phyloP scores from a whole-genome alignment of 2,113 vertebrate species.

The Ictalurus punctatus region DNA sequence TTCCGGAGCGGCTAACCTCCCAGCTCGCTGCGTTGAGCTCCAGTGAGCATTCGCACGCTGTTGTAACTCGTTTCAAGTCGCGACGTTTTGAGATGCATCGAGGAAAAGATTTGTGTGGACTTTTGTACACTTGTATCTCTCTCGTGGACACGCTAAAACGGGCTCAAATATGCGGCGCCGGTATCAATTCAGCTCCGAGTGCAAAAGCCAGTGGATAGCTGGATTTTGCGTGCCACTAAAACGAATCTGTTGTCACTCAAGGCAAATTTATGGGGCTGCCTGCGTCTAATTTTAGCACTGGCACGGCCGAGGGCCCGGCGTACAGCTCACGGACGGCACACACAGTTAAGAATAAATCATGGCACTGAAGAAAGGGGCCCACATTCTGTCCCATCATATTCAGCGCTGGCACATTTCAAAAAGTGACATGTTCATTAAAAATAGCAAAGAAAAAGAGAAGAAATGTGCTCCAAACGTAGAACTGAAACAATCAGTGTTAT shows the following conservation, averaged over 20 bases:
- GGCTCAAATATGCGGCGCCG: neutral
- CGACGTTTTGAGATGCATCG: neutral
- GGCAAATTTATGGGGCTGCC: conserved; percentile 60
- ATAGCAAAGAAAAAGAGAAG: neutral
- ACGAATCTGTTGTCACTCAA: conserved; percentile 70
- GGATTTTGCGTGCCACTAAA: conserved; percentile 59
- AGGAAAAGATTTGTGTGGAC: neutral
- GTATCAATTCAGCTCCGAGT: neutral
- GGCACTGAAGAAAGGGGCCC: conserved; percentile 59
- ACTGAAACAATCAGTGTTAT: conserved; percentile 24
- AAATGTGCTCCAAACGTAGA: conserved; percentile 1
- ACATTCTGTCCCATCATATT: conserved; percentile 60
- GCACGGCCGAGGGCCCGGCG: conserved; percentile 56
- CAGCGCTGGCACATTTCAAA: conserved; percentile 55
- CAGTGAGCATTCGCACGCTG: conserved; percentile 6
- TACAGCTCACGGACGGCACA: conserved; percentile 60
- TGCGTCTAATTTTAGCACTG: conserved; percentile 71
- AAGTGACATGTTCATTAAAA: conserved; percentile 39
- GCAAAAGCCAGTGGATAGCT: conserved; percentile 60
- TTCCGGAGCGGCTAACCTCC: conserved; percentile 54
- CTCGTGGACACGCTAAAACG: neutral
- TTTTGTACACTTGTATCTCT: neutral
- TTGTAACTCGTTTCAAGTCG: neutral
- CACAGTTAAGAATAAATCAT: conserved; percentile 66
- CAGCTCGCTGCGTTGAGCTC: conserved; percentile 48